Conservation (phyloP, 2,797 vertebrate genomes). For the Cebuella pygmaea region DNA sequence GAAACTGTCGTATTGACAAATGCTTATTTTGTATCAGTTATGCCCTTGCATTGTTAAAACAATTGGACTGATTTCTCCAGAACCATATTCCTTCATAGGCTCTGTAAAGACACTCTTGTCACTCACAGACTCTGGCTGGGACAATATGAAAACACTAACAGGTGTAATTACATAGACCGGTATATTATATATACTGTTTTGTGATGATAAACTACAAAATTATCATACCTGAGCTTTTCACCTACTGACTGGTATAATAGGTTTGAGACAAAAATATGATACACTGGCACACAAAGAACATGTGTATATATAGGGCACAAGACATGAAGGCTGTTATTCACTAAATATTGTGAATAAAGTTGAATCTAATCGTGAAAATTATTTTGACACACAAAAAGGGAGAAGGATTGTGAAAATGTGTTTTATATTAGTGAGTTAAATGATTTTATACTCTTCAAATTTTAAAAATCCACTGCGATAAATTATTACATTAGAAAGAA, state of each 20-base stretch:
- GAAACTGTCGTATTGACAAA: neutral
- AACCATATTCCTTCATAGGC: slow-evolving; percentile 18
- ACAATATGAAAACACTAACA: slow-evolving; percentile 26
- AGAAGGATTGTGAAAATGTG: neutral
- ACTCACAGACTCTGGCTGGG: slow-evolving; percentile 50
- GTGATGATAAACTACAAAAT: slow-evolving; percentile 68
- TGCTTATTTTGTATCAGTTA: slow-evolving; percentile 42
- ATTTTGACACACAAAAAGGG: neutral
- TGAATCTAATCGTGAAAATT: slow-evolving; percentile 41
- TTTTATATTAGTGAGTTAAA: slow-evolving; percentile 25
- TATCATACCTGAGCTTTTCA: slow-evolving; percentile 44
- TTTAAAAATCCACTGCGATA: neutral
- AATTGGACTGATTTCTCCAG: slow-evolving; percentile 55
- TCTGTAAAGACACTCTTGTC: slow-evolving; percentile 8
- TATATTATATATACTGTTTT: slow-evolving; percentile 69
- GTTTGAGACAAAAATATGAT: slow-evolving; percentile 58
- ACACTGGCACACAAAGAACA: slow-evolving; percentile 23
- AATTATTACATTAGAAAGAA: slow-evolving; percentile 35
- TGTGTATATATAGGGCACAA: neutral
- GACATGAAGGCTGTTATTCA: slow-evolving; percentile 35
- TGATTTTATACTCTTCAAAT: neutral
- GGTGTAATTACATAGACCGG: slow-evolving; percentile 59
- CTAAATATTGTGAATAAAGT: slow-evolving; percentile 31
- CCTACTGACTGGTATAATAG: slow-evolving; percentile 41
- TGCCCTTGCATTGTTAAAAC: slow-evolving; percentile 18